A percentile compares a stretch with the other conserved stretches of the same genome.
phyloP scores from a whole-genome alignment of 2,888 invertebrate genomes.

The Drosophila cognata region DNA sequence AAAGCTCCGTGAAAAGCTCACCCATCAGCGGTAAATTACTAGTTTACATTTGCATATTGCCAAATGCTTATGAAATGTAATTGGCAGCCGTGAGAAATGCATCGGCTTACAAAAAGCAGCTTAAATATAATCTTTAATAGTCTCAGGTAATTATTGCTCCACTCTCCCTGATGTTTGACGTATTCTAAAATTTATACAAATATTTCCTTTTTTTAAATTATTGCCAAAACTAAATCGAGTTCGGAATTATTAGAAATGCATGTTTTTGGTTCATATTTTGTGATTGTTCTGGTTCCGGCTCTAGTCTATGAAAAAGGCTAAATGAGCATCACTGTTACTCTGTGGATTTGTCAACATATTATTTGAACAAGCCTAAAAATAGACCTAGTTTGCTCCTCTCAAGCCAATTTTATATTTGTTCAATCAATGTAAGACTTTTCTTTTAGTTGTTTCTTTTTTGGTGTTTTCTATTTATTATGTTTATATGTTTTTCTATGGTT shows the following conservation, averaged over 20 bases:
- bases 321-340: not conserved
- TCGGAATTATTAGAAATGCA: not conserved
- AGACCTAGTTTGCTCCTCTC: not conserved
- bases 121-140: not conserved
- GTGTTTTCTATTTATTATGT: not conserved
- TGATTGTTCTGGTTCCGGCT: too few relatives aligned
- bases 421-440: not conserved
- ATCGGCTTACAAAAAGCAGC: not conserved
- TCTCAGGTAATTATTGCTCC: not conserved
- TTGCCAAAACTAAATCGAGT: not conserved
- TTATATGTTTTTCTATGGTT: not conserved
- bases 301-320: not conserved
- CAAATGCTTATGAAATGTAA: constrained; percentile 2
- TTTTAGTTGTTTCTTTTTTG: not conserved
- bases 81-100: not conserved
- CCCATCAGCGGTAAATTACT: constrained; percentile 12
- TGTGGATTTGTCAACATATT: not conserved
- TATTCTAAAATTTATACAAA: not conserved
- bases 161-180: too few relatives aligned
- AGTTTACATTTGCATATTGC: not conserved
- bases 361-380: not conserved
- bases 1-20: constrained; percentile 7
- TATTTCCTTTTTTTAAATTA: not conserved
- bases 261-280: not conserved
- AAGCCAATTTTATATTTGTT: not conserved